A percentile compares a stretch with the other conserved stretches of the same genome.
Evolutionary conservation across 1,140 invertebrate species (phyloP).

Genomic region (Planococcus citri): DNA sequence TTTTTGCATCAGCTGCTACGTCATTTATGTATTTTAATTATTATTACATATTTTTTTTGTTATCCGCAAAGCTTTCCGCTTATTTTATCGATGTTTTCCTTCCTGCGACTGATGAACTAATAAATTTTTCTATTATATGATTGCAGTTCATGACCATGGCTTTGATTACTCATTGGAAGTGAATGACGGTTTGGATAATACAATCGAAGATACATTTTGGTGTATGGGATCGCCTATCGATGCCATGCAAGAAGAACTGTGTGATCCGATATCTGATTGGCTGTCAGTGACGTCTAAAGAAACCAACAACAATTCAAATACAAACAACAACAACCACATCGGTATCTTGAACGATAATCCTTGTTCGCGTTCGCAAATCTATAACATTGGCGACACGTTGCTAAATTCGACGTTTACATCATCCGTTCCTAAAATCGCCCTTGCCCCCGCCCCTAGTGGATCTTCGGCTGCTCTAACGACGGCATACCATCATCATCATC

Average conservation of each 20-base stretch:
- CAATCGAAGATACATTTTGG: background rate
- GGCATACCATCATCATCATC: too few species aligned
- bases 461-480: too few species aligned
- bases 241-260: slow-evolving; percentile 15
- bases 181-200: background rate
- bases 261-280: slow-evolving; percentile 18
- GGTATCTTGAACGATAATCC: slow-evolving; percentile 14
- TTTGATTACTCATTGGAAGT: slow-evolving; percentile 2
- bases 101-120: too few species aligned
- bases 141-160: slow-evolving; percentile 12
- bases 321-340: too few species aligned
- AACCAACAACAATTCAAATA: background rate
- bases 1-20: too few species aligned
- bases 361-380: background rate
- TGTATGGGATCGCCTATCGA: background rate
- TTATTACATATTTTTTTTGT: too few species aligned
- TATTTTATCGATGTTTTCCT: too few species aligned
- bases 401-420: background rate
- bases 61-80: too few species aligned
- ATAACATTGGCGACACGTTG: background rate
- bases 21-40: too few species aligned
- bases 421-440: slow-evolving; percentile 6
- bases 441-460: background rate
- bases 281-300: background rate
- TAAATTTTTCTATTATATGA: too few species aligned